Conservation (phyloP, 2,888 invertebrate species). For the Dolichopus griseipennis region DNA sequence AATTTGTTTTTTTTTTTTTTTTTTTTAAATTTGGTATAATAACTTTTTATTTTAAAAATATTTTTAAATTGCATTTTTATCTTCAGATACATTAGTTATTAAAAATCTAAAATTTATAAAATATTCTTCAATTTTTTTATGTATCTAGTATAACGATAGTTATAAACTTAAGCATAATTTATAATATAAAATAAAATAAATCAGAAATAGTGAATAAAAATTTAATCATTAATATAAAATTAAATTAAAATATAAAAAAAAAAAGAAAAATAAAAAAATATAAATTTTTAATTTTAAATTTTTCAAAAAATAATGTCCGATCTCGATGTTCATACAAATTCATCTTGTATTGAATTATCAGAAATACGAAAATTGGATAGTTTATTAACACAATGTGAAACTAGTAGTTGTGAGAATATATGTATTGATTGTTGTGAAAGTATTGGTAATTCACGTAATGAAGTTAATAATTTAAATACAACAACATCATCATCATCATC, state of each 20-base stretch:
- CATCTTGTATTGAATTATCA: conserved; percentile 31
- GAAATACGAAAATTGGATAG: conserved; percentile 31
- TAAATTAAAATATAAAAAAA: neutral
- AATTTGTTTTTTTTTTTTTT: too few species aligned
- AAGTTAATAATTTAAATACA: conserved; percentile 20
- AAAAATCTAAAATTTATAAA: too few species aligned
- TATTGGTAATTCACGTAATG: conserved; percentile 26
- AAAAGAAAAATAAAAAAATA: conserved; percentile 7
- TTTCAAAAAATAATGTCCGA: conserved; percentile 31
- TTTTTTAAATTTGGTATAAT: too few species aligned
- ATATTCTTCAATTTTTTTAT: too few species aligned
- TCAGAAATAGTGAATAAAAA: neutral
- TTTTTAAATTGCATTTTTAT: too few species aligned
- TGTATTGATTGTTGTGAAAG: conserved; percentile 30
- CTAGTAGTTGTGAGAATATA: conserved; percentile 31
- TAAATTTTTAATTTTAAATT: neutral
- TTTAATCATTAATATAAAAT: neutral
- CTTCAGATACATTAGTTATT: too few species aligned
- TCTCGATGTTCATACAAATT: conserved; percentile 29
- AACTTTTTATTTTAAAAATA: too few species aligned
- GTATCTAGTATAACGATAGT: too few species aligned
- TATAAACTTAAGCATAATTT: too few species aligned
- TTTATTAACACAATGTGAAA: conserved; percentile 31
- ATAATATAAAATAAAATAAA: too few species aligned
- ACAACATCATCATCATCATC: neutral